These are phyloP conservation scores for Phoxinus phoxinus DNA, from an alignment of 2,113 vertebrate genomes.

Conservation along the genomic window DNA sequence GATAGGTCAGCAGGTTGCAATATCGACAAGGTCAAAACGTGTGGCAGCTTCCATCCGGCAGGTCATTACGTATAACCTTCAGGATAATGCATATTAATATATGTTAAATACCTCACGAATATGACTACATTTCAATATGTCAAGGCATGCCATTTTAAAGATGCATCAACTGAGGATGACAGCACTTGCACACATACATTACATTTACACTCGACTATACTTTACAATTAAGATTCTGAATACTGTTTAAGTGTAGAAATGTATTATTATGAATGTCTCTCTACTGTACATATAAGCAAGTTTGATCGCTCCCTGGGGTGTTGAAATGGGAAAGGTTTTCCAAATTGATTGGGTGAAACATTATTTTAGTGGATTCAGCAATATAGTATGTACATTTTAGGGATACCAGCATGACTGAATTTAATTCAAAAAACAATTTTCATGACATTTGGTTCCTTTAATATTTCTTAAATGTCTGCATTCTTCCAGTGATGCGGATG, in stretches of 20 bases:
- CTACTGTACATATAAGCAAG: not conserved
- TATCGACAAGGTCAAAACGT: slow-evolving; percentile 20
- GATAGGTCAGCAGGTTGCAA: slow-evolving; percentile 37
- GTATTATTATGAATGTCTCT: not conserved
- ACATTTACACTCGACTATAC: not conserved
- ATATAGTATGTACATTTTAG: not conserved
- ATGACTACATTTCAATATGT: slow-evolving; percentile 57
- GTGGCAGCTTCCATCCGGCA: slow-evolving; percentile 18
- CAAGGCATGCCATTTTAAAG: slow-evolving; percentile 33
- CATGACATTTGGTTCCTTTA: not conserved
- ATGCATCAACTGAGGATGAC: slow-evolving; percentile 18
- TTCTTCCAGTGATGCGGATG: not conserved
- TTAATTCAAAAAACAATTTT: not conserved
- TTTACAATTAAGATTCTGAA: not conserved
- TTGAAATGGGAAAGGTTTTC: not conserved
- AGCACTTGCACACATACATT: slow-evolving; percentile 24
- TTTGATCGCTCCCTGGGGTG: not conserved
- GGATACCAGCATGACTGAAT: not conserved
- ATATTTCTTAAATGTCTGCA: not conserved
- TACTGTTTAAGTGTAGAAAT: not conserved
- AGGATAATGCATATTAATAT: slow-evolving; percentile 61
- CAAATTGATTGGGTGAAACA: not conserved
- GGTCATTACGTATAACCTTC: slow-evolving; percentile 33
- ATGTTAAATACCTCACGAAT: slow-evolving; percentile 40
- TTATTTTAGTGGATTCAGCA: not conserved